Conservation (phyloP, 92 coral and sea anemone genomes). For the Zoanthus sociatus region DNA sequence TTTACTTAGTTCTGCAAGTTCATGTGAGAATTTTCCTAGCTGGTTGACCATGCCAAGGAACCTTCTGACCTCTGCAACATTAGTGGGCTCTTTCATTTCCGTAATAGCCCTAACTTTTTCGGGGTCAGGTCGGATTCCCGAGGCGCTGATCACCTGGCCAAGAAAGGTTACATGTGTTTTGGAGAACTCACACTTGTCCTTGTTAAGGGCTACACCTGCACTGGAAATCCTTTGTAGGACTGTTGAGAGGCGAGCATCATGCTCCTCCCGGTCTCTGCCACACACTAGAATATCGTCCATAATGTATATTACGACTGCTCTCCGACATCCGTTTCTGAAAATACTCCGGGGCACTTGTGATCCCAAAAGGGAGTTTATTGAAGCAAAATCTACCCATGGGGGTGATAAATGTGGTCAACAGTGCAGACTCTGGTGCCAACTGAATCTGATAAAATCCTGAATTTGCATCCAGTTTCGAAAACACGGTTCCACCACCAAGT, state of each 20-base stretch:
- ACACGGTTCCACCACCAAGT: slow-evolving; percentile 54
- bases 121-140: too few species aligned
- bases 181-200: slow-evolving; percentile 35
- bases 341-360: too few species aligned
- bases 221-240: slow-evolving; percentile 1
- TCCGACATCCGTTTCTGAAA: too few species aligned
- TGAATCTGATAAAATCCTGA: slow-evolving; percentile 41
- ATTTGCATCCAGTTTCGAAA: slow-evolving; percentile 61
- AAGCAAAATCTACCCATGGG: too few species aligned
- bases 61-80: slow-evolving; percentile 53
- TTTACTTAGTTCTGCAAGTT: too few species aligned
- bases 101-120: slow-evolving; percentile 23
- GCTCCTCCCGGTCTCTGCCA: not conserved
- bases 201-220: too few species aligned
- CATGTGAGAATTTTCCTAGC: slow-evolving; percentile 1
- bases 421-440: not conserved
- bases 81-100: slow-evolving; percentile 56
- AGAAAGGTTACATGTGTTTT: slow-evolving; percentile 51
- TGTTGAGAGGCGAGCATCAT: slow-evolving; percentile 4
- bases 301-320: not conserved
- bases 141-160: too few species aligned
- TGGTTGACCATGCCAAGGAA: slow-evolving; percentile 70
- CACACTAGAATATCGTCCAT: too few species aligned
- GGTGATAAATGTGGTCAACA: too few species aligned
- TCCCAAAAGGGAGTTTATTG: too few species aligned